A percentile compares a stretch with the other conserved stretches of the same genome.
Evolutionary conservation across 2,113 vertebrate species (phyloP).

Genomic region (Laticauda colubrina): DNA sequence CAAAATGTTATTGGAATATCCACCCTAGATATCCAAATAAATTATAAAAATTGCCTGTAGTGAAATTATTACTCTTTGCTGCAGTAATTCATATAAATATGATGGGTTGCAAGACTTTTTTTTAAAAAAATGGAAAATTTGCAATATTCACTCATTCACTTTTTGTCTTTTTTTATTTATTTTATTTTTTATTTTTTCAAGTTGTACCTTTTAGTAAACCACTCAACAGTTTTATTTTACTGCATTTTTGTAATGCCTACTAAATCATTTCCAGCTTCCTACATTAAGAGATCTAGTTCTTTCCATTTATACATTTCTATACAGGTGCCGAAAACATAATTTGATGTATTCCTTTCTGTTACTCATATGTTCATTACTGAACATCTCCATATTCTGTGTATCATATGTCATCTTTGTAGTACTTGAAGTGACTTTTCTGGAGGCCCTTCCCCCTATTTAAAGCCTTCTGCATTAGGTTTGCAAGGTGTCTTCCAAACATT

Average conservation of each 20-base stretch:
- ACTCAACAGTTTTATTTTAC: neutral
- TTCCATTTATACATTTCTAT: neutral
- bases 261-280: neutral
- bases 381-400: neutral
- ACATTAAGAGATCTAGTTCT: neutral
- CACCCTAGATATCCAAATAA: neutral
- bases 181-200: neutral
- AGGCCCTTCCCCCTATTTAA: neutral
- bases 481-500: neutral
- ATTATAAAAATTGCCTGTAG: neutral
- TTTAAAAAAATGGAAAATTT: neutral
- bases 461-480: neutral
- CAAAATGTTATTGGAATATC: neutral
- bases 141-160: neutral
- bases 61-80: neutral
- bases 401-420: neutral
- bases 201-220: neutral
- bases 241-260: neutral
- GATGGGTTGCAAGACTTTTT: neutral
- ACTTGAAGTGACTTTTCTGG: neutral
- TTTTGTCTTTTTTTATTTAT: neutral
- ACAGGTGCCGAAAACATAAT: neutral
- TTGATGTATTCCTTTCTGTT: neutral
- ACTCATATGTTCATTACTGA: neutral
- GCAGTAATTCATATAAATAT: neutral